Percentiles rank a stretch among this genome's conserved stretches.
These are phyloP conservation scores for Bubo bubo DNA, from an alignment of 2,113 vertebrate genomes.

Conservation along the genomic window DNA sequence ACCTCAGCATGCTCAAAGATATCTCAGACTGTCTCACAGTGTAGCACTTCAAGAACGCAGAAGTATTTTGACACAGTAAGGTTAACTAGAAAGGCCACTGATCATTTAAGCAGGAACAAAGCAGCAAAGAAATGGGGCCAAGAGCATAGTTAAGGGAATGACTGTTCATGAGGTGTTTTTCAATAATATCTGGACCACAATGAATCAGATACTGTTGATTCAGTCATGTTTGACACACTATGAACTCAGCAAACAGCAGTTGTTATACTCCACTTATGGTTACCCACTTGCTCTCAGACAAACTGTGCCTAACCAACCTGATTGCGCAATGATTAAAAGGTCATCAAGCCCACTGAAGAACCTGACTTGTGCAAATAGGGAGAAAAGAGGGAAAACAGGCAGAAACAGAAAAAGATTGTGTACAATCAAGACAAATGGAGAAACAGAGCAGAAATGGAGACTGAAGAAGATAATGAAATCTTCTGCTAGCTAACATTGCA, in stretches of 20 bases:
- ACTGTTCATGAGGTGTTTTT: not conserved
- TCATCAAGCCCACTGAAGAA: not conserved
- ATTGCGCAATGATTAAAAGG: not conserved
- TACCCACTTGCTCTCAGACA: not conserved
- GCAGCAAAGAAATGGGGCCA: not conserved
- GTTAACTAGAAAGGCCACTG: not conserved
- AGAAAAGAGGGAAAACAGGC: not conserved
- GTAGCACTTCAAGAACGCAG: not conserved
- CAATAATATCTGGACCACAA: not conserved
- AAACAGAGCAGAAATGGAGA: not conserved
- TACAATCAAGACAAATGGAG: not conserved
- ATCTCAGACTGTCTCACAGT: not conserved
- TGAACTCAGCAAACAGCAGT: not conserved
- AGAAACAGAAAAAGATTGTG: not conserved
- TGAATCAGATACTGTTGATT: not conserved
- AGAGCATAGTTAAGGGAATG: not conserved
- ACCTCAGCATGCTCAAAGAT: not conserved
- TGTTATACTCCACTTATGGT: fast-evolving
- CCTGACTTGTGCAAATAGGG: not conserved
- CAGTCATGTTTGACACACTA: not conserved
- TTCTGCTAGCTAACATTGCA: not conserved
- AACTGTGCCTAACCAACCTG: not conserved
- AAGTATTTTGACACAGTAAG: not conserved
- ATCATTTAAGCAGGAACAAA: not conserved
- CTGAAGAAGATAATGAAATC: not conserved